These are phyloP conservation scores for Neodiprion pinetum DNA, from an alignment of 1,140 invertebrate genomes.

Conservation along the genomic window DNA sequence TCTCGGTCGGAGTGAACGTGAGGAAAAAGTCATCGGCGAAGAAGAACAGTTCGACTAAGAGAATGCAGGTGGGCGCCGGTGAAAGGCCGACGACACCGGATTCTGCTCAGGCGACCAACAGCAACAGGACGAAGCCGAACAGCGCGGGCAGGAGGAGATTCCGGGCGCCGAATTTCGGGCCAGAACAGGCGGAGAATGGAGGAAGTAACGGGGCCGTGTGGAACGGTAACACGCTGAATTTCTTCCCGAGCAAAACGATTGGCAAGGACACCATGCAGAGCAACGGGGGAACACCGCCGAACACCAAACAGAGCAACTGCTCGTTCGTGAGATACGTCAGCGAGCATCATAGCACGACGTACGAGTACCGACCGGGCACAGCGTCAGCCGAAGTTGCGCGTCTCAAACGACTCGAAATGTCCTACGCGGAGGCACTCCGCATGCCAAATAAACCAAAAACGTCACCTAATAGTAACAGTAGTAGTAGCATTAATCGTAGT, in stretches of 20 bases:
- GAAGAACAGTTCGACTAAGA: constrained; percentile 67
- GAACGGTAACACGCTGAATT: constrained; percentile 72
- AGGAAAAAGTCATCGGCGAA: constrained; percentile 68
- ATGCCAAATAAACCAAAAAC: constrained; percentile 67
- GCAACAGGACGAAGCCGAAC: constrained; percentile 46
- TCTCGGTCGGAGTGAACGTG: constrained; percentile 65
- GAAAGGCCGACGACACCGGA: constrained; percentile 27
- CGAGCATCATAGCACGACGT: constrained; percentile 35
- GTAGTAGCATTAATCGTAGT: constrained; percentile 30
- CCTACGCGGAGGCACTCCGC: constrained; percentile 82
- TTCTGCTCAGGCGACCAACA: constrained; percentile 38
- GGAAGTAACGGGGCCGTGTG: constrained; percentile 55
- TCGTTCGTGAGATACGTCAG: background rate
- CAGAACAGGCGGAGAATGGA: constrained; percentile 57
- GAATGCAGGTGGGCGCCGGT: constrained; percentile 20
- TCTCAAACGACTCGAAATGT: constrained; percentile 79
- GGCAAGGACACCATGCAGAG: constrained; percentile 61
- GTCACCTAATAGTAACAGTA: constrained; percentile 21
- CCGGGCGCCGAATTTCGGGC: constrained; percentile 43
- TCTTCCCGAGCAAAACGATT: constrained; percentile 64
- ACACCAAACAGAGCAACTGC: background rate
- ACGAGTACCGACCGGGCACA: constrained; percentile 70
- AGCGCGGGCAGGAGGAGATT: constrained; percentile 63
- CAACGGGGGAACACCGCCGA: constrained; percentile 52
- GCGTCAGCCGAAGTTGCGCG: constrained; percentile 83